These are phyloP conservation scores for Drosophila algonquin DNA, from an alignment of 2,888 invertebrate genomes.

Conservation along the genomic window DNA sequence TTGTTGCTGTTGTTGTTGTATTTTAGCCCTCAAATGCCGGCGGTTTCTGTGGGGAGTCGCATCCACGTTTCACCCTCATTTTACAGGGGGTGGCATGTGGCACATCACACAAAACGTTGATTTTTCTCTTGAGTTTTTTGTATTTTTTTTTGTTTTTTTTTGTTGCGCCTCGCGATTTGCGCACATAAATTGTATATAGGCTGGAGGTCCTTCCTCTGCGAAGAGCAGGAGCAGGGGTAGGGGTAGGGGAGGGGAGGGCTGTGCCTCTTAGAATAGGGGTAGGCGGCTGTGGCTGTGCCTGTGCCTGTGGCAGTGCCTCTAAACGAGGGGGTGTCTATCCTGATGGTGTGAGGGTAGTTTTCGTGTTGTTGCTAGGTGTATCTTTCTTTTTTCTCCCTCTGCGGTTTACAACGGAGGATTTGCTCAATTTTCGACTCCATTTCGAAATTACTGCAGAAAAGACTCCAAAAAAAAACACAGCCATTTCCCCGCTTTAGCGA, in stretches of 20 bases:
- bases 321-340: background rate
- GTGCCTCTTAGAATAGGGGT: constrained; percentile 17
- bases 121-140: constrained; percentile 53
- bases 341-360: constrained; percentile 58
- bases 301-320: constrained; percentile 11
- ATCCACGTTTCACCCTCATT: constrained; percentile 45
- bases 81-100: constrained; percentile 60
- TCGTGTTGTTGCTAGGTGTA: constrained; percentile 70
- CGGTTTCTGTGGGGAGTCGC: constrained; percentile 61
- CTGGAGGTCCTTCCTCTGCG: constrained; percentile 16
- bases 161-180: constrained; percentile 17
- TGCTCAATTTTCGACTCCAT: constrained; percentile 34
- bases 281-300: constrained; percentile 28
- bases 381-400: constrained; percentile 13
- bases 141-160: constrained; percentile 14
- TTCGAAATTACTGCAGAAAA: background rate
- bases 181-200: constrained; percentile 76
- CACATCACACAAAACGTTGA: constrained; percentile 44
- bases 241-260: constrained; percentile 40
- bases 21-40: constrained; percentile 67
- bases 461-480: background rate
- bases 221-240: constrained; percentile 18
- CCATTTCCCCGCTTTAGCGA: constrained; percentile 58
- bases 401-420: constrained; percentile 17
- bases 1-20: background rate